phyloP scores from a whole-genome alignment of 92 coral and sea anemone genomes.

The Heteractis magnifica region DNA sequence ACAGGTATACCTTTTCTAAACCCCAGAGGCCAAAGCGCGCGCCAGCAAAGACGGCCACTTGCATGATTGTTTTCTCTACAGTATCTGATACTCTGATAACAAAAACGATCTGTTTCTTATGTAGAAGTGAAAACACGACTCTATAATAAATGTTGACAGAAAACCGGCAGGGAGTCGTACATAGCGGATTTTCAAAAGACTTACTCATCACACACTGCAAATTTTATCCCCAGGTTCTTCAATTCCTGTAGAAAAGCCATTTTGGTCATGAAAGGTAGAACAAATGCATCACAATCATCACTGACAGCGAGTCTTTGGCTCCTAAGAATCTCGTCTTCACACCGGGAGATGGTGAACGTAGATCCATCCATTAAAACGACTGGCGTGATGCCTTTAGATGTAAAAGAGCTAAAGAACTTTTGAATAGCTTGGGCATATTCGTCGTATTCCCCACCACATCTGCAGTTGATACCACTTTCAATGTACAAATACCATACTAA shows the following conservation, averaged over 20 bases:
- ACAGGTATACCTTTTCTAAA: too few species aligned
- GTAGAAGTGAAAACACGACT: too few species aligned
- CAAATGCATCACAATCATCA: background rate
- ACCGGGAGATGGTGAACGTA: background rate
- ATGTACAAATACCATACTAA: slow-evolving; percentile 48
- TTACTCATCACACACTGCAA: slow-evolving; percentile 83
- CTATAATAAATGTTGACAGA: too few species aligned
- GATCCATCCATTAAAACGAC: slow-evolving; percentile 74
- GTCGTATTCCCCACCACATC: slow-evolving; percentile 73
- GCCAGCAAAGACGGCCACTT: too few species aligned
- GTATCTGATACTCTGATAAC: too few species aligned
- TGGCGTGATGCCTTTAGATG: slow-evolving; percentile 42
- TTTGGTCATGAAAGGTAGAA: slow-evolving; percentile 50
- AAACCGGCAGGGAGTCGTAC: background rate
- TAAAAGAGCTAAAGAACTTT: slow-evolving; percentile 57
- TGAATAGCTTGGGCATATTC: slow-evolving; percentile 43
- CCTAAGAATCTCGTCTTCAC: background rate
- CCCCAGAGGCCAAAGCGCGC: too few species aligned
- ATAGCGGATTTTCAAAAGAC: background rate
- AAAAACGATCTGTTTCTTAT: background rate
- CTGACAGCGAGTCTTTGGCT: background rate
- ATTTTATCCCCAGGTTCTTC: slow-evolving; percentile 42
- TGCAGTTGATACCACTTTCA: slow-evolving; percentile 37
- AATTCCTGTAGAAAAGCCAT: slow-evolving; percentile 57
- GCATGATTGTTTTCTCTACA: too few species aligned